A percentile compares a stretch with the other conserved stretches of the same genome.
Evolutionary conservation across 2,888 invertebrate species (phyloP).

Genomic region (Calephelis perditalis): DNA sequence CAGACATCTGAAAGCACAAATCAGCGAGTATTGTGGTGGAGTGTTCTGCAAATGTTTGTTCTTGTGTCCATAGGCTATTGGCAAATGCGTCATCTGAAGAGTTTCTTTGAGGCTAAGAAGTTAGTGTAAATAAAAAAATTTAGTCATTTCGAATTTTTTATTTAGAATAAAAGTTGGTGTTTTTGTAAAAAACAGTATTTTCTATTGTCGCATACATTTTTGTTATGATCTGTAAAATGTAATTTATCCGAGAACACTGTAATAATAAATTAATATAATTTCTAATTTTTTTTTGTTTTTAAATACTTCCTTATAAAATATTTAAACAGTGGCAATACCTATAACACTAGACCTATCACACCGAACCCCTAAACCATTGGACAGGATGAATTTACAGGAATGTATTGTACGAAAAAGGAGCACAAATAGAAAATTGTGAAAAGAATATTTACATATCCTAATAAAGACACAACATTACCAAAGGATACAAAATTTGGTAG

Average conservation of each 20-base stretch:
- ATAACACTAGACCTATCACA: no score
- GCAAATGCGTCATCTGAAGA: slow-evolving; percentile 99
- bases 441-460: no score
- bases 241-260: slow-evolving; percentile 29
- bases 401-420: no score
- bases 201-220: slow-evolving; percentile 27
- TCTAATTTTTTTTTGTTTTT: slow-evolving; percentile 15
- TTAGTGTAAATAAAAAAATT: slow-evolving; percentile 82
- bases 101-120: slow-evolving; percentile 99
- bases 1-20: slow-evolving; percentile 99
- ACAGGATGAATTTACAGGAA: no score
- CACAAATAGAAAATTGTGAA: no score
- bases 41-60: slow-evolving; percentile 93
- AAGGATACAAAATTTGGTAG: no score
- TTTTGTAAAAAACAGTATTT: slow-evolving; percentile 18
- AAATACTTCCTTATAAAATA: not conserved
- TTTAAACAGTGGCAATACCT: no score
- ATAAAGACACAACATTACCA: no score
- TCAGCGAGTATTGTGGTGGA: slow-evolving; percentile 97
- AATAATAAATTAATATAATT: slow-evolving; percentile 21
- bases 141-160: slow-evolving; percentile 15
- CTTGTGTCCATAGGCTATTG: slow-evolving; percentile 96
- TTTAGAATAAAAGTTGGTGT: slow-evolving; percentile 6
- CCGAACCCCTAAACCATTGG: no score
- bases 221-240: slow-evolving; percentile 50